Evolutionary conservation across 1,140 invertebrate species (phyloP).

Genomic region (Sarcophaga peregrina): DNA sequence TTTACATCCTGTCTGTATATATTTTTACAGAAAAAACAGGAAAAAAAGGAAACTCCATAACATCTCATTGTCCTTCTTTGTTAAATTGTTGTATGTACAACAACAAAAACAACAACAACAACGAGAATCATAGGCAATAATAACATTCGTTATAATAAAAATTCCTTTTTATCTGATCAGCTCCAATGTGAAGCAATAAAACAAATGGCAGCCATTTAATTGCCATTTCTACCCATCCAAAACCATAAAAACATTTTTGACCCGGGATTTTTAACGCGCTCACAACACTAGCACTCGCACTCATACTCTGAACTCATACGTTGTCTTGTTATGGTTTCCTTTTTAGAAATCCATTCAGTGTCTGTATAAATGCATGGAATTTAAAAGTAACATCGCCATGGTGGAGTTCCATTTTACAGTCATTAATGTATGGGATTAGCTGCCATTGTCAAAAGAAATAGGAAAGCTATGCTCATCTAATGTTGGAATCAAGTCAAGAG

Average conservation of each 20-base stretch:
- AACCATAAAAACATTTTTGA: conserved; percentile 4
- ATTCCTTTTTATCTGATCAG: conserved; percentile 17
- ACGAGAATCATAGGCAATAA: background rate
- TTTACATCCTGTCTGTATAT: background rate
- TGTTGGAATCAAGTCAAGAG: no score
- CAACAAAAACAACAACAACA: background rate
- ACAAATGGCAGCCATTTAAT: conserved; percentile 39
- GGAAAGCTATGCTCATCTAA: no score
- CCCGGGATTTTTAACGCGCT: background rate
- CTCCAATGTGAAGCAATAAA: conserved; percentile 18
- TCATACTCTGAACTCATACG: no score
- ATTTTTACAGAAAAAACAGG: background rate
- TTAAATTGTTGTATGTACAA: background rate
- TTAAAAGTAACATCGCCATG: no score
- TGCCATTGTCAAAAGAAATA: no score
- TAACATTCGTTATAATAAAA: conserved; percentile 19
- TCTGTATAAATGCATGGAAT: no score
- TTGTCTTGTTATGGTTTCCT: no score
- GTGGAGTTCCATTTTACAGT: no score
- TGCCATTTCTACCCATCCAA: background rate
- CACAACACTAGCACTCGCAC: no score
- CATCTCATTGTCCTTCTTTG: conserved; percentile 10
- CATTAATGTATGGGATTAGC: no score
- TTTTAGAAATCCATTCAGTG: no score
- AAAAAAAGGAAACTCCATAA: background rate